Evolutionary conservation across 2,888 invertebrate genomes (phyloP).

Genomic region (Ochropleura leucogaster): DNA sequence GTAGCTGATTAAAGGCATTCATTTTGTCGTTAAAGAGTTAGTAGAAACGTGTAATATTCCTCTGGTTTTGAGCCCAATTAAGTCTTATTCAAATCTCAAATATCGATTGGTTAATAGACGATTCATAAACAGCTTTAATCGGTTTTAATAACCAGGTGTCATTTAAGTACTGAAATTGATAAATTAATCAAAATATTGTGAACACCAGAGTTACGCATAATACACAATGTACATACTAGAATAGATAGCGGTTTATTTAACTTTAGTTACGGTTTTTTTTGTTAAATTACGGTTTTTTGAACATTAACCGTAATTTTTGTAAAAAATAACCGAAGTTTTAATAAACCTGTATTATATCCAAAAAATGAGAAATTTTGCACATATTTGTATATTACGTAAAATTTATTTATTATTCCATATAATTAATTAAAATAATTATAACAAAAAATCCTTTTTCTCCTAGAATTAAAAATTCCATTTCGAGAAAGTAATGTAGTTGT

Average conservation of each 20-base stretch:
- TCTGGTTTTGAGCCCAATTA: not conserved
- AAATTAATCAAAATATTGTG: not conserved
- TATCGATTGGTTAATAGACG: not conserved
- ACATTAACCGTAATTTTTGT: not conserved
- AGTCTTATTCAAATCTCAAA: not conserved
- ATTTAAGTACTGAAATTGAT: not conserved
- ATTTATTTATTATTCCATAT: constrained; percentile 66
- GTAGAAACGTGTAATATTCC: not conserved
- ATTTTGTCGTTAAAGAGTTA: not conserved
- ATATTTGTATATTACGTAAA: constrained; percentile 64
- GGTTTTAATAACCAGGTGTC: not conserved
- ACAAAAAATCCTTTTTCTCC: constrained; percentile 46
- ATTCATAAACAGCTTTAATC: not conserved
- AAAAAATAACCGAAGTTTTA: constrained; percentile 26
- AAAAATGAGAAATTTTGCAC: constrained; percentile 55
- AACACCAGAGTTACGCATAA: constrained; percentile 43
- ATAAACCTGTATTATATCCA: constrained; percentile 44
- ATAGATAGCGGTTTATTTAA: constrained; percentile 33
- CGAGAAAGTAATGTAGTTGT: constrained; percentile 27
- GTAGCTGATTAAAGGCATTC: not conserved
- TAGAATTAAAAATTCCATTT: constrained; percentile 56
- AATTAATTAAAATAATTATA: constrained; percentile 37
- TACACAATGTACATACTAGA: constrained; percentile 56
- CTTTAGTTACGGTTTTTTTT: not conserved
- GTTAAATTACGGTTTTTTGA: not conserved